A percentile compares a stretch with the other conserved stretches of the same genome.
Conservation (phyloP, 2,797 vertebrate species). For the Argya squamiceps region DNA sequence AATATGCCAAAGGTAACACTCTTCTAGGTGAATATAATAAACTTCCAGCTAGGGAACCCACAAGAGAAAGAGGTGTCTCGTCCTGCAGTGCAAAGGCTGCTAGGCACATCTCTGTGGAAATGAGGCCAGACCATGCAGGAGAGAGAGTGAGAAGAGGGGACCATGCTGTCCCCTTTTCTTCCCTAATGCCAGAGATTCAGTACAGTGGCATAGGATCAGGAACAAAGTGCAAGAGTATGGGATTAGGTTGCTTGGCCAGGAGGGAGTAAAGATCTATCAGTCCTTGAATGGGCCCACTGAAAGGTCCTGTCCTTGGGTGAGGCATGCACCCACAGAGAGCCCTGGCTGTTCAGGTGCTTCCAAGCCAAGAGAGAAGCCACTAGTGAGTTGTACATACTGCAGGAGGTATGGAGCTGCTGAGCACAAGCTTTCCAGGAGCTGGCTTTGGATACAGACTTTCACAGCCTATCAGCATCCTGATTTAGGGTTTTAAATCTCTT, state of each 20-base stretch:
- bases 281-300: neutral
- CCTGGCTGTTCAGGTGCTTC: neutral
- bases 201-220: rapidly evolving
- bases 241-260: neutral
- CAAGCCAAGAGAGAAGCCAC: neutral
- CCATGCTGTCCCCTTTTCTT: neutral
- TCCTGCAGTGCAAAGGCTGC: neutral
- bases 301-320: neutral
- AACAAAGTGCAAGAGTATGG: neutral
- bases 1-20: neutral
- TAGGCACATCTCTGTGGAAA: neutral
- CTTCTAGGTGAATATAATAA: neutral
- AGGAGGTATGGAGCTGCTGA: neutral
- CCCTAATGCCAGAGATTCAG: neutral
- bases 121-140: rapidly evolving
- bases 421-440: neutral
- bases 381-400: neutral
- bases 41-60: neutral
- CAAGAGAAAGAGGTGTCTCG: neutral
- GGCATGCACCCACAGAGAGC: rapidly evolving
- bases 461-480: neutral
- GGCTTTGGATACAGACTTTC: neutral
- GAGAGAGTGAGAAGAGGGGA: neutral
- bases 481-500: neutral
- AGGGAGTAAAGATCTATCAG: neutral